A percentile compares a stretch with the other conserved stretches of the same genome.
Conservation (phyloP, 2,113 vertebrate genomes). For the Aix galericulata region DNA sequence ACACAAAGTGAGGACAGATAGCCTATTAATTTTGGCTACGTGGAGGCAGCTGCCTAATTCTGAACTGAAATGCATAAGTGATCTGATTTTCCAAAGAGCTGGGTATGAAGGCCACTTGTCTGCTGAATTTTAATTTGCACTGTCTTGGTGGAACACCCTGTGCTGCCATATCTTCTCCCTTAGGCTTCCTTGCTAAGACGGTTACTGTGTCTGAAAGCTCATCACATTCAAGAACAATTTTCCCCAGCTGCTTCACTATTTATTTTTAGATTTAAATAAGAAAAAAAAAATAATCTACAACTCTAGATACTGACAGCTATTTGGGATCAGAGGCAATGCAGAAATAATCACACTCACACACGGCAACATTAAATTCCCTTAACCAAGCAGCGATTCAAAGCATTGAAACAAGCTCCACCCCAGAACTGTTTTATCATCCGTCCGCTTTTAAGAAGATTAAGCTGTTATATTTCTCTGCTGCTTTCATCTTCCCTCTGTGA, state of each 20-base stretch:
- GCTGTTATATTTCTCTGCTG: slow-evolving; percentile 37
- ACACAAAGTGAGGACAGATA: neutral
- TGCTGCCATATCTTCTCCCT: neutral
- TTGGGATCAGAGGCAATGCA: slow-evolving; percentile 15
- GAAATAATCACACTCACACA: slow-evolving; percentile 4
- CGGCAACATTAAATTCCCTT: slow-evolving; percentile 27
- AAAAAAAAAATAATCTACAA: neutral
- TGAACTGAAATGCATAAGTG: neutral
- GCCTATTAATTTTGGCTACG: neutral
- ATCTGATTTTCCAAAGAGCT: slow-evolving; percentile 18
- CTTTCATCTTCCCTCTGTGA: slow-evolving; percentile 53
- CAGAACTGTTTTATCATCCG: slow-evolving; percentile 50
- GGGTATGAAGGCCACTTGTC: neutral
- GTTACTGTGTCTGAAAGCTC: neutral
- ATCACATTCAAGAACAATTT: neutral
- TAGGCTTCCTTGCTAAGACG: neutral
- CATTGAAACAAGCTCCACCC: neutral
- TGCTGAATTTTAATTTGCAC: neutral
- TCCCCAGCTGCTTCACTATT: neutral
- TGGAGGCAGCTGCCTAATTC: neutral
- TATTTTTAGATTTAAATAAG: slow-evolving; percentile 34
- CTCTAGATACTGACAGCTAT: neutral
- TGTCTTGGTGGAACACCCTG: neutral
- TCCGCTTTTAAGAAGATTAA: slow-evolving; percentile 57
- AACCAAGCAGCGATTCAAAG: slow-evolving; percentile 38